Evolutionary conservation across 2,888 invertebrate species (phyloP).

Genomic region (Peribatodes rhomboidaria): DNA sequence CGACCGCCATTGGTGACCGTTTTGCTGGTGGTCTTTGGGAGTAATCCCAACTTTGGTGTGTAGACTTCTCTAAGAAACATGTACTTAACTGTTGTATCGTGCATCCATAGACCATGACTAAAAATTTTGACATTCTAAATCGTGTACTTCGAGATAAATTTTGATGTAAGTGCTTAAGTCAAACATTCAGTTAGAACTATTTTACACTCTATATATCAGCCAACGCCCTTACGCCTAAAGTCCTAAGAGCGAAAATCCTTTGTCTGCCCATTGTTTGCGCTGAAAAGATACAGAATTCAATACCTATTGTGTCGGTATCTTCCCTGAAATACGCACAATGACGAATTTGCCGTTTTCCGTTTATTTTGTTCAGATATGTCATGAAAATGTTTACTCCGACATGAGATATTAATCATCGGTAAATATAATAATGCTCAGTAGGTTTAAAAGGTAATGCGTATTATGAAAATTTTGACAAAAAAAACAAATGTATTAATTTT

Average conservation of each 20-base stretch:
- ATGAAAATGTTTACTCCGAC: conserved; percentile 14
- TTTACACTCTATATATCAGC: not conserved
- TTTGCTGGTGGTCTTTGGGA: no score
- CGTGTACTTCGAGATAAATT: no score
- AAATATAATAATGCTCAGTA: conserved; percentile 4
- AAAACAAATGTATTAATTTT: not conserved
- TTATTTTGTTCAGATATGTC: conserved; percentile 14
- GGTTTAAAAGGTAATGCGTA: not conserved
- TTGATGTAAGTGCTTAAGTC: no score
- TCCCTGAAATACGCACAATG: conserved; percentile 21
- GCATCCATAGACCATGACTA: no score
- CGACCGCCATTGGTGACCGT: no score
- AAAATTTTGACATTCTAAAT: no score
- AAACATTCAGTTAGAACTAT: no score
- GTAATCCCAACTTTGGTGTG: no score
- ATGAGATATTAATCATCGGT: conserved; percentile 11
- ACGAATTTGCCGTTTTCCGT: conserved; percentile 24
- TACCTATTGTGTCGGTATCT: conserved; percentile 30
- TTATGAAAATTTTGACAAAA: not conserved
- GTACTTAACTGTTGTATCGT: no score
- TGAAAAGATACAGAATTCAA: conserved; percentile 34
- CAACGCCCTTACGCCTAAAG: conserved; percentile 13
- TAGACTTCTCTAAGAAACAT: no score
- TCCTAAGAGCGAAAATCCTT: conserved; percentile 19
- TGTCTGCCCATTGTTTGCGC: conserved; percentile 26